Percentiles rank a stretch among this genome's conserved stretches.
Conservation (phyloP, 1,140 invertebrate genomes). For the Zaprionus capensis region DNA sequence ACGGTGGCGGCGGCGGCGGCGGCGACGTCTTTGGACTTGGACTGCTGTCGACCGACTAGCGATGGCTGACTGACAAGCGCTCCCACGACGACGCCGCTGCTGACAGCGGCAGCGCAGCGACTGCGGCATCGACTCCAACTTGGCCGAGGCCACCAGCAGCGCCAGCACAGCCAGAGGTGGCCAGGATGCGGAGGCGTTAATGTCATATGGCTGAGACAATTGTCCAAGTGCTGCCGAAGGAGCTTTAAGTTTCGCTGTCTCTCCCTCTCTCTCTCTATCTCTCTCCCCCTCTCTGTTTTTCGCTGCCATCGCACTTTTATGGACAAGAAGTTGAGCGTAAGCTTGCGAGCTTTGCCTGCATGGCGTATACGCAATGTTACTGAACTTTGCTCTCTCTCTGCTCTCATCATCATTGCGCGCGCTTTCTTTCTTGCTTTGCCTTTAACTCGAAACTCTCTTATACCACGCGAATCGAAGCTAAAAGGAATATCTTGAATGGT, state of each 20-base stretch:
- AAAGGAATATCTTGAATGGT: background rate
- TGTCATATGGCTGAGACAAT: constrained; percentile 35
- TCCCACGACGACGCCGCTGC: constrained; percentile 8
- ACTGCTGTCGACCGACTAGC: constrained; percentile 71
- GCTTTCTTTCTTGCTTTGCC: background rate
- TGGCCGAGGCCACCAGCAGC: constrained; percentile 1
- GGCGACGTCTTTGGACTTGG: constrained; percentile 71
- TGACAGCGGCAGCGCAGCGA: background rate
- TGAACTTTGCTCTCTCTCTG: constrained; percentile 29
- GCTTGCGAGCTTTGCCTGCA: constrained; percentile 39
- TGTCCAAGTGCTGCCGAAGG: constrained; percentile 3
- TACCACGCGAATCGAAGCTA: background rate
- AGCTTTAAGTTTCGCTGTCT: constrained; percentile 27
- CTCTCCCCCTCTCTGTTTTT: background rate
- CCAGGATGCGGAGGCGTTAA: constrained; percentile 45
- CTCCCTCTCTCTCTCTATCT: background rate
- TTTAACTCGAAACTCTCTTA: constrained; percentile 5
- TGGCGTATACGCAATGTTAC: constrained; percentile 50
- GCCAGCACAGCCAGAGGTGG: constrained; percentile 16
- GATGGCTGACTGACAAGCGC: constrained; percentile 10
- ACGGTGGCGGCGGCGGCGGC: constrained; percentile 43
- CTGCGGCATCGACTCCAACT: constrained; percentile 26
- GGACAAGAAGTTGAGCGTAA: constrained; percentile 30
- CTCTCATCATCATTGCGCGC: background rate
- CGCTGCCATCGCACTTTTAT: background rate